These are phyloP conservation scores for Pelobates fuscus DNA, from an alignment of 2,113 vertebrate genomes.

Conservation along the genomic window DNA sequence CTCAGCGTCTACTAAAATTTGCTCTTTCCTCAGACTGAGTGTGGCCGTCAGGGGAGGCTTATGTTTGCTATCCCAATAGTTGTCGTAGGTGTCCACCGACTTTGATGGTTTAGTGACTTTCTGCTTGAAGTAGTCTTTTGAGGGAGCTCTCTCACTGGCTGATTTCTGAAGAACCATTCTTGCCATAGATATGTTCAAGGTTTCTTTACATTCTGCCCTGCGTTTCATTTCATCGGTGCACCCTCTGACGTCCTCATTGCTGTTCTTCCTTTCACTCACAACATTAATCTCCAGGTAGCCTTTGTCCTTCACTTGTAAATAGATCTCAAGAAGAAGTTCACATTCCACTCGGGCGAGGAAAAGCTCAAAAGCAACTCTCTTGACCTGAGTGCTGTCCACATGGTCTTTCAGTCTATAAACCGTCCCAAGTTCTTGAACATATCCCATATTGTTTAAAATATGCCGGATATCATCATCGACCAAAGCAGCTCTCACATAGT, in stretches of 20 bases:
- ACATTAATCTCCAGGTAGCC: conserved; percentile 85
- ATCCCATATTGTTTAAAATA: conserved; percentile 89
- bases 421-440: conserved; percentile 83
- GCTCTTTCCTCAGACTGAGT: conserved; percentile 88
- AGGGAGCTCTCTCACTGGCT: conserved; percentile 76
- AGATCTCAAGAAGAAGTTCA: conserved; percentile 87
- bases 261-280: conserved; percentile 78
- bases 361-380: conserved; percentile 88
- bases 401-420: conserved; percentile 81
- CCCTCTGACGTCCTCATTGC: conserved; percentile 80
- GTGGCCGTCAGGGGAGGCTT: conserved; percentile 87
- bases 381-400: conserved; percentile 71
- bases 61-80: conserved; percentile 84
- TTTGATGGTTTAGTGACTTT: conserved; percentile 87
- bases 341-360: conserved; percentile 93
- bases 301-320: conserved; percentile 85
- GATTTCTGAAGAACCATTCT: conserved; percentile 81
- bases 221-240: conserved; percentile 85
- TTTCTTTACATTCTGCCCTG: conserved; percentile 79
- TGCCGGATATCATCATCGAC: conserved; percentile 82
- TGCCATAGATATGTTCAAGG: conserved; percentile 79
- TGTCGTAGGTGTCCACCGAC: conserved; percentile 89
- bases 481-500: conserved; percentile 88
- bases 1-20: conserved; percentile 75
- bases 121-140: conserved; percentile 83